Conservation (phyloP, 2,888 invertebrate species). For the Ectobius pallidus region DNA sequence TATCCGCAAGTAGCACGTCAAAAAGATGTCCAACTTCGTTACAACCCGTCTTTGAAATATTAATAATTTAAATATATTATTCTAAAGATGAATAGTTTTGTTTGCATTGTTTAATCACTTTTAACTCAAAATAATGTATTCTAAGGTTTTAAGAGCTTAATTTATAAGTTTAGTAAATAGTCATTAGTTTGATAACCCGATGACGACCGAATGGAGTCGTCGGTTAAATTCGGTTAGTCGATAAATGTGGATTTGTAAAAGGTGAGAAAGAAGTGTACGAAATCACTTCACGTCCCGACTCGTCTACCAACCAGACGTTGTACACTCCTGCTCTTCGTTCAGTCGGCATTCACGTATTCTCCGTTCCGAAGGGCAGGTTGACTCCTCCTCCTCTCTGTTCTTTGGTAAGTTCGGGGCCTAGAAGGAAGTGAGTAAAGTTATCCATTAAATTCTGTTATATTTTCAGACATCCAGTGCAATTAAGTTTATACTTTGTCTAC, state of each 20-base stretch:
- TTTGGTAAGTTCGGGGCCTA: constrained; percentile 70
- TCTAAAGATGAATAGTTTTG: neutral
- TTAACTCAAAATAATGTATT: neutral
- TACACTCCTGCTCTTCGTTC: neutral
- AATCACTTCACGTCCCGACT: constrained; percentile 47
- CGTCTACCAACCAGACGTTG: neutral
- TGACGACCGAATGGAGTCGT: constrained; percentile 38
- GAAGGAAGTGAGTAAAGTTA: constrained; percentile 38
- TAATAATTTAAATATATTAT: neutral
- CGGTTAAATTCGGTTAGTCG: constrained; percentile 55
- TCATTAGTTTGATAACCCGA: neutral
- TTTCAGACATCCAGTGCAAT: constrained; percentile 7
- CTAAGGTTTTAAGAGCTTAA: neutral
- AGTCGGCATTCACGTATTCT: constrained; percentile 9
- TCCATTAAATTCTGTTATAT: constrained; percentile 25
- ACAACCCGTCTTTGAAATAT: neutral
- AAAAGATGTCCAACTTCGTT: neutral
- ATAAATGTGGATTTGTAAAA: constrained; percentile 49
- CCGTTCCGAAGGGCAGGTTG: constrained; percentile 26
- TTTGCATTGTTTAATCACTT: neutral
- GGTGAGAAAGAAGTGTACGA: constrained; percentile 49
- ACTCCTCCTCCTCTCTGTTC: constrained; percentile 63
- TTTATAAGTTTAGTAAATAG: neutral
- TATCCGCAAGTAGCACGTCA: constrained; percentile 54
- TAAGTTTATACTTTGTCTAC: neutral